phyloP scores from a whole-genome alignment of 2,797 vertebrate species.

The Craterocephalus amniculus region DNA sequence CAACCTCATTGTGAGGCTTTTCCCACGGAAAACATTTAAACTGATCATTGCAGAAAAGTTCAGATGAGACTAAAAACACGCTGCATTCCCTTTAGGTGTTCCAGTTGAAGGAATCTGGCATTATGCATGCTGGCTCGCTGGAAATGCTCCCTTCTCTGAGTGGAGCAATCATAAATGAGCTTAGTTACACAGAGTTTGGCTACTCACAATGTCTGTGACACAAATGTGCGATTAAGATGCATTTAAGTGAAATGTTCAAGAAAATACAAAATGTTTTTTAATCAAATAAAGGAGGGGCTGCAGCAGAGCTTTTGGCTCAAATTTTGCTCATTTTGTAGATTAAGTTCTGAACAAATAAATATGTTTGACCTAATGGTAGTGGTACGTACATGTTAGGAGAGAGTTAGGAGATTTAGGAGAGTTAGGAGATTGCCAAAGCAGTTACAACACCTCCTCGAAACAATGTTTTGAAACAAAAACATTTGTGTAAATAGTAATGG shows the following conservation, averaged over 20 bases:
- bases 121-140: constrained; percentile 21
- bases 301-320: neutral
- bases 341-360: neutral
- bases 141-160: constrained; percentile 15
- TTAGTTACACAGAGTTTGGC: constrained; percentile 20
- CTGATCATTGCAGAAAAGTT: constrained; percentile 9
- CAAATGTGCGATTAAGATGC: neutral
- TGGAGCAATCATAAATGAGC: constrained; percentile 20
- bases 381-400: no score
- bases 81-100: constrained; percentile 32
- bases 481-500: neutral
- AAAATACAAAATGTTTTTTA: neutral
- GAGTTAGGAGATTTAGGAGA: no score
- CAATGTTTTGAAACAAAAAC: neutral
- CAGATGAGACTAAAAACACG: constrained; percentile 27
- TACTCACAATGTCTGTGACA: constrained; percentile 15
- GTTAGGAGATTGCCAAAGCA: neutral
- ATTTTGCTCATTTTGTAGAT: neutral
- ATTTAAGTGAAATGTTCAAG: neutral
- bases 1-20: neutral
- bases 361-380: neutral
- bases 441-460: neutral
- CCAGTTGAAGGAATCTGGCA: constrained; percentile 17
- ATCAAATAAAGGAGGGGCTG: neutral
- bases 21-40: constrained; percentile 14